phyloP scores from a whole-genome alignment of 2,888 invertebrate species.

The Petrolisthes manimaculis region DNA sequence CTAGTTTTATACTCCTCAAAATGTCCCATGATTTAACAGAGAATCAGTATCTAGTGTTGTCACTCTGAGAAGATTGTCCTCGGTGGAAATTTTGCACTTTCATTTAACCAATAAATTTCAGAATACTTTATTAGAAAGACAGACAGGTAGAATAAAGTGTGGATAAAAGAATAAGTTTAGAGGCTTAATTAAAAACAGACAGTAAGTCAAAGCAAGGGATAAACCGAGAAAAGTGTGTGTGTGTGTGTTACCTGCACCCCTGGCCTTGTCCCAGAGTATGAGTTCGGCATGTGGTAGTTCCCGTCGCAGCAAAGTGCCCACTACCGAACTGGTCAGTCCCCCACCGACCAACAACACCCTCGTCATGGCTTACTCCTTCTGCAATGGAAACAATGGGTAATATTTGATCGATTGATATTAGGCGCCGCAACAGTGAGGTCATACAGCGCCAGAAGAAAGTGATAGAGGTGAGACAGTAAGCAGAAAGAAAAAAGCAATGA shows the following conservation, averaged over 20 bases:
- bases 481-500: background rate
- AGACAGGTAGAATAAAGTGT: no score
- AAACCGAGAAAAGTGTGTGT: background rate
- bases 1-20: no score
- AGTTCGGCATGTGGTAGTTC: slow-evolving; percentile 51
- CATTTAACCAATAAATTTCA: no score
- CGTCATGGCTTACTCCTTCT: slow-evolving; percentile 22
- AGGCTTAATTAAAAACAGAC: background rate
- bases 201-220: background rate
- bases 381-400: background rate
- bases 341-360: slow-evolving; percentile 56
- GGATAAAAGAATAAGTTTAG: no score
- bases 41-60: no score
- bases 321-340: slow-evolving; percentile 55
- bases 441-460: background rate
- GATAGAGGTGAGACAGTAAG: no score
- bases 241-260: slow-evolving; percentile 49
- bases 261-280: slow-evolving; percentile 59
- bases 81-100: no score
- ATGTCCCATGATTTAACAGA: no score
- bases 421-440: background rate
- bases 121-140: no score
- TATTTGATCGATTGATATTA: background rate
- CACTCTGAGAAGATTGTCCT: no score
- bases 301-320: slow-evolving; percentile 39